Conservation (phyloP, 2,888 invertebrate genomes). For the Aleiodes testaceus region DNA sequence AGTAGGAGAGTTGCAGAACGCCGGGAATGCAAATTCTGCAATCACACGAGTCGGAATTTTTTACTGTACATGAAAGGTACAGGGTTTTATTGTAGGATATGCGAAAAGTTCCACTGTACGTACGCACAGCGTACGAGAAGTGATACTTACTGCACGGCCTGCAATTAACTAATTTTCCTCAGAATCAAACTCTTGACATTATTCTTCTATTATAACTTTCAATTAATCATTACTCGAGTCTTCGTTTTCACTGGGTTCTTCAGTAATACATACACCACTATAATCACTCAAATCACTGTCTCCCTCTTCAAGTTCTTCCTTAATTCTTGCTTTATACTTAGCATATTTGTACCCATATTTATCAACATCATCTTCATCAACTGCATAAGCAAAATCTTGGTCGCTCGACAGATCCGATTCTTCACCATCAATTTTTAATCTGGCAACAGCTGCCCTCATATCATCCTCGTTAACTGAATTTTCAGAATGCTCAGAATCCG, state of each 20-base stretch:
- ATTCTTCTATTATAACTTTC: neutral
- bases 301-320: conserved; percentile 59
- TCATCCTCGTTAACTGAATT: conserved; percentile 78
- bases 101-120: too few relatives aligned
- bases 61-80: too few relatives aligned
- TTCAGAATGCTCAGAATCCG: conserved; percentile 79
- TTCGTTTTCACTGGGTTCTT: conserved; percentile 41
- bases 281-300: conserved; percentile 48
- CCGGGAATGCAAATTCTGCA: too few relatives aligned
- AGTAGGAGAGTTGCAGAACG: too few relatives aligned
- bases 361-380: conserved; percentile 75
- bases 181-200: too few relatives aligned
- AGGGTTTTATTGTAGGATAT: too few relatives aligned
- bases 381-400: conserved; percentile 64
- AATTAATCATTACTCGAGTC: conserved; percentile 14
- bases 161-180: too few relatives aligned
- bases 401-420: conserved; percentile 75
- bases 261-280: conserved; percentile 40
- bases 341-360: conserved; percentile 81
- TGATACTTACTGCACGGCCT: too few relatives aligned
- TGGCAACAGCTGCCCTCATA: conserved; percentile 78
- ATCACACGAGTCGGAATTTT: too few relatives aligned
- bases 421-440: conserved; percentile 64
- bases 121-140: too few relatives aligned
- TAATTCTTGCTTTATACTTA: conserved; percentile 77